A percentile compares a stretch with the other conserved stretches of the same genome.
These are phyloP conservation scores for Balearica regulorum DNA, from an alignment of 2,797 vertebrate genomes.

Conservation along the genomic window DNA sequence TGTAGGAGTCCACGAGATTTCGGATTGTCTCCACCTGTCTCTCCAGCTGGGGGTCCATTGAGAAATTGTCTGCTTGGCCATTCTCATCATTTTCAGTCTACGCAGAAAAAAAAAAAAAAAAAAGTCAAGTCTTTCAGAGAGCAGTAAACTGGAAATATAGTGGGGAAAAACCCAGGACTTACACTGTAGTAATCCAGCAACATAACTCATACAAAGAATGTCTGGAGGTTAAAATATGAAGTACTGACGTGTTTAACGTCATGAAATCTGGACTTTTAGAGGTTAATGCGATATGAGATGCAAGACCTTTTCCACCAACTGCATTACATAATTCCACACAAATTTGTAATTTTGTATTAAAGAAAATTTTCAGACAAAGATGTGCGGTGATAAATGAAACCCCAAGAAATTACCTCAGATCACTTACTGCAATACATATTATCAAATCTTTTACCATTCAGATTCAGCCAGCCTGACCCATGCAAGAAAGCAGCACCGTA, in stretches of 20 bases:
- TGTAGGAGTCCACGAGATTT: slow-evolving; percentile 93
- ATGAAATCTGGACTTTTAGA: background rate
- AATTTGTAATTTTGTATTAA: background rate
- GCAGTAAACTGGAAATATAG: background rate
- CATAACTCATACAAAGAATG: background rate
- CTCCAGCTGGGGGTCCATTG: slow-evolving; percentile 89
- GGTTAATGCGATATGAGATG: background rate
- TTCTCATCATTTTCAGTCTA: slow-evolving; percentile 82
- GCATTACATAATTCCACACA: background rate
- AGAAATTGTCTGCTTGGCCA: slow-evolving; percentile 83
- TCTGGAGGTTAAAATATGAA: background rate
- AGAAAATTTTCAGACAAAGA: background rate
- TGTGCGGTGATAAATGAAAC: fast-evolving
- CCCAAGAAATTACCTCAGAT: background rate
- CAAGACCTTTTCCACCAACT: background rate
- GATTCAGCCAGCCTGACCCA: background rate
- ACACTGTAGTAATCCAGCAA: background rate
- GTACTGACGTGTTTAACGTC: background rate
- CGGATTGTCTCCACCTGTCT: slow-evolving; percentile 93
- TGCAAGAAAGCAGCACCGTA: background rate
- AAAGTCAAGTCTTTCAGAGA: background rate
- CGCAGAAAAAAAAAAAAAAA: background rate
- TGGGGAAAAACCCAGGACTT: background rate
- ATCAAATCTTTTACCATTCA: background rate
- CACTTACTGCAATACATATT: background rate